Evolutionary conservation across 37 sponge, comb jelly and placozoan species (phyloP), one percentile per base, ranked within the genome.

Genomic region (Chondrosia reniformis): DNA sequence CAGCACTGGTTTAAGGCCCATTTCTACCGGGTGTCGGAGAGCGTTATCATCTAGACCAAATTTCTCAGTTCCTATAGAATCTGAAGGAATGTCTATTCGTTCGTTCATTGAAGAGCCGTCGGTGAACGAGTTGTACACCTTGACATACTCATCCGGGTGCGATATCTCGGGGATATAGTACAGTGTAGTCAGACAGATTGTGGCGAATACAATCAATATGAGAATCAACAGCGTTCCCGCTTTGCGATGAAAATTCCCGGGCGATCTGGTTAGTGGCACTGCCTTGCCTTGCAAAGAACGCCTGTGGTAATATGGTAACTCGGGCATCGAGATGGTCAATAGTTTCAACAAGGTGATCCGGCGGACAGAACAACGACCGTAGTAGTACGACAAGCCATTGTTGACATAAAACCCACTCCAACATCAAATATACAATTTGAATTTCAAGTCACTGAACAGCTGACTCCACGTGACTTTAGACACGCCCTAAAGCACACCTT

Each of bases 121-220:
- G 2, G 36, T 69, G 43, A 69, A 69, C 72, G 39, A 44, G 21
- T 34, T 34, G 42, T 69, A 69, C 2, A 40, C 72, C 2, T 36
- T 40, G 42, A 43, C 24, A 39, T 69, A 69, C 37, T 69, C 72
- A 7, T 69, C 72, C 3, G 72, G 72, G 22, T 69, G 72, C 25
- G 72, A 69, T 1, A 69, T 69, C 43, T 69, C 72, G 8, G 72
- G 72, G 42, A 69, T 69, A 44, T 69, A 69, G 24, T 69, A 69
- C 6, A 69, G 72, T 1, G 72, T 69, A 0, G 72, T 40, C 43
- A 69, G 72, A 25, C 72, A 69, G 43, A 69, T 69, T 13, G 72
- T 69, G 25, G 72, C 72, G 41, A 69, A 69, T 0, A 69, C 72
- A 5, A 44, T 44, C 43, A 69, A 13, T 13, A 69, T 69, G 6